These are phyloP conservation scores for Drosophila pectinifera DNA, from an alignment of 1,140 invertebrate species.

Conservation along the genomic window DNA sequence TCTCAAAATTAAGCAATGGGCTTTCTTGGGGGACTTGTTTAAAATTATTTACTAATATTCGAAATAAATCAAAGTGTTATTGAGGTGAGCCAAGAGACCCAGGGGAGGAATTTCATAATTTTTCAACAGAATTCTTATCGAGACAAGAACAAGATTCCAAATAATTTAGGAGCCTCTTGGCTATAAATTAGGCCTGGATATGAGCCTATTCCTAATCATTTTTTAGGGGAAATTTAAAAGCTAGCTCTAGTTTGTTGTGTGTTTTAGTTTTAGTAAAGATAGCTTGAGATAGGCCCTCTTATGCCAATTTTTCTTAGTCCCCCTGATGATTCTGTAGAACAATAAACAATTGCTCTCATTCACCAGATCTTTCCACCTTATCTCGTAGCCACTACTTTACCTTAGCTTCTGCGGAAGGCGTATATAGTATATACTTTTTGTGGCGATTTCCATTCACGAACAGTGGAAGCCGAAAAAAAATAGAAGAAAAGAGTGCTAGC, in stretches of 20 bases:
- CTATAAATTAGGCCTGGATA: conserved; percentile 34
- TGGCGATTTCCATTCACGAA: conserved; percentile 70
- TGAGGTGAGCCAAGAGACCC: conserved; percentile 42
- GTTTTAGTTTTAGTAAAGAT: background rate
- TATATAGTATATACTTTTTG: conserved; percentile 47
- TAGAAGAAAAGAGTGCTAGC: conserved; percentile 46
- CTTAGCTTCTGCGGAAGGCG: conserved; percentile 16
- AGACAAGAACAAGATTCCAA: conserved; percentile 20
- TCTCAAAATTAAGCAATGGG: conserved; percentile 51
- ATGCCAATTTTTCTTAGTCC: background rate
- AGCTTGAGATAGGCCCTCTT: background rate
- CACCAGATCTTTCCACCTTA: conserved; percentile 37
- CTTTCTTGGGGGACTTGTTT: no score
- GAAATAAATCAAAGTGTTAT: conserved; percentile 54
- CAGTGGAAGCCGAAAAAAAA: conserved; percentile 25
- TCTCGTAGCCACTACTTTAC: conserved; percentile 25
- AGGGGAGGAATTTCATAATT: conserved; percentile 61
- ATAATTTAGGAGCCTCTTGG: conserved; percentile 32
- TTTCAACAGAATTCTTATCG: conserved; percentile 21
- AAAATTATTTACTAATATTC: conserved; percentile 49
- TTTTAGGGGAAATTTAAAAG: background rate
- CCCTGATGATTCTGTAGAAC: background rate
- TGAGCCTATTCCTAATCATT: background rate
- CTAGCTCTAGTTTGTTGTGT: background rate
- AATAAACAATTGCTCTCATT: conserved; percentile 20